Base-by-base conservation (phyloP, 2,113 vertebrate genomes). In the Platysteira castanea region DNA sequence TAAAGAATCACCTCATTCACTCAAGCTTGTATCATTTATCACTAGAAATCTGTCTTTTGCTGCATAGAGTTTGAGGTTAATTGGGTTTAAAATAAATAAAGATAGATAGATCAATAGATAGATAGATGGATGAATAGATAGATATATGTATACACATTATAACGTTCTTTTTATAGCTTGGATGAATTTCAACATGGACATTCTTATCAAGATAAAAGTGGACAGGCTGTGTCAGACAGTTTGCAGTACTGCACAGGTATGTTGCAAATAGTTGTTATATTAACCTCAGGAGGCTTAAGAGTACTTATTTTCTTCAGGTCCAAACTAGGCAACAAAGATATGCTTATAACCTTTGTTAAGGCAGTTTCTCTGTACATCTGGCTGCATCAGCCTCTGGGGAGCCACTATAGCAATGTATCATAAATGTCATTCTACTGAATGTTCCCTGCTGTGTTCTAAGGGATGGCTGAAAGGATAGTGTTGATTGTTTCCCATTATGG, bases 81-180 rank as follows among this genome's bases (percentile, higher is more conserved):
- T 56, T 28, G 69, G 19, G 9, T 89, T 87, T 56, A 77, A 75
- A 30, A 28, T 33, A 70, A 16, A 76, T 39, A 50, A 11, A 35
- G 10, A 35, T 56, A 24, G 9, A 46, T 46, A 46, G 18, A 11
- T 52, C 16, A 9, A 30, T 19, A 49, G 11, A 23, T 39, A 28
- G 14, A 9, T 35, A 8, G 24, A 12, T 21, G 6, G n/a, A n/a
- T n/a, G n/a, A n/a, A n/a, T 19, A 49, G 11, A 23, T 39, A 28
- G 14, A 9, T 35, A 8, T 28, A 12, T 21, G 6, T 23, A 84
- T 27, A 12, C 23, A 64, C 18, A 37, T 28, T 47, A 2, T 91
- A 31, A 77, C 26, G 74, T 91, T 91, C 15, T 82, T 94, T 96
- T 97, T 96, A 17, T 86, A 97, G 97, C 11, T 87, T 92, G 63